Base-by-base conservation (phyloP, 2,113 vertebrate species). In the Malurus cyaneus region DNA sequence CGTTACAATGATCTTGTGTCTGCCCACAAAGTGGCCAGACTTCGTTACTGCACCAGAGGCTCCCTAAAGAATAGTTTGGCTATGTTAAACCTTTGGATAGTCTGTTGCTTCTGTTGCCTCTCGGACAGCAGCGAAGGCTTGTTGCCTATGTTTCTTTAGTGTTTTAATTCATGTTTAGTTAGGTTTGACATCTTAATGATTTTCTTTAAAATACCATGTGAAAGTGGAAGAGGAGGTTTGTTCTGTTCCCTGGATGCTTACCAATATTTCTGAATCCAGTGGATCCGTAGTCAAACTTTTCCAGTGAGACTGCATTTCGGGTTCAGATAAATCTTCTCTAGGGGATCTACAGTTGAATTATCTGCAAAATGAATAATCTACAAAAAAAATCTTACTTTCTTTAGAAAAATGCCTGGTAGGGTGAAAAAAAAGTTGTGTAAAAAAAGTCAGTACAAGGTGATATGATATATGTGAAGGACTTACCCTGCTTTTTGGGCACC, bases 391-490 rank as follows among this genome's bases (percentile, higher is more conserved):
- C 9, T 50, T 3, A 4, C n/a, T 61, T 80, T 50, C 29, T 86
- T 76, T 17, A 32, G 60, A 59, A 41, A 36, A 82, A 31, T 69
- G 14, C 8, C 76, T 56, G 13, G 4, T 49, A 42, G 39, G 20
- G 18, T 39, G 34, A 41, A 20, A 50, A 34, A n/a, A 42, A 67
- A 8, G 15, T 59, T 34, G 24, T 92, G 25, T 88, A 88, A 85
- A 80, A 80, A 0, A 1, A 70, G 36, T 67, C 36, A 39, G 18
- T 83, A 28, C 21, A 31, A 77, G 70, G 36, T 85, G n/a, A 47
- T 49, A 49, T 0, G 1, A 50, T 53, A 29, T 4, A 50, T 2
- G 1, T 24, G 62, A 53, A 41, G n/a, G 42, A 80, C 52, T 47
- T 80, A 47, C 3, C 11, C 15, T 32, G 24, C n/a, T 71, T 81